These are phyloP conservation scores for Monomorium pharaonis DNA, from an alignment of 1,140 invertebrate species.

Conservation along the genomic window DNA sequence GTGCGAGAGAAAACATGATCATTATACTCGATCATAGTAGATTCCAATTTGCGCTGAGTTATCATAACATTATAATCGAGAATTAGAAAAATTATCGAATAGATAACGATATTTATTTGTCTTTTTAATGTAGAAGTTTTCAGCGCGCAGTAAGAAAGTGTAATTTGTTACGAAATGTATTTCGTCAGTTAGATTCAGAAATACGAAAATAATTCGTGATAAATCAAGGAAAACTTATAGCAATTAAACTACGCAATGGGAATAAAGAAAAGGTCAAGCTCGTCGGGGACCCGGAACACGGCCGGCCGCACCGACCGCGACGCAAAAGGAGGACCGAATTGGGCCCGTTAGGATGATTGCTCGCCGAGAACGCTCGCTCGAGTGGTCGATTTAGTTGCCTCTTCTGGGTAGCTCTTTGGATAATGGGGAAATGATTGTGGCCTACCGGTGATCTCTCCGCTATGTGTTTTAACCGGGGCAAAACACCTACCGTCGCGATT, in stretches of 20 bases:
- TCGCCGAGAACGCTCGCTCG: constrained; percentile 46
- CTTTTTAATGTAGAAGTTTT: neutral
- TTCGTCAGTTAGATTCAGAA: neutral
- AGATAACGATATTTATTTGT: neutral
- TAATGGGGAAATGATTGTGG: constrained; percentile 75
- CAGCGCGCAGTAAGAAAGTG: neutral
- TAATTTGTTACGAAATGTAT: constrained; percentile 1
- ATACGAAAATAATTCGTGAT: neutral
- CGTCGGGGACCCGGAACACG: constrained; percentile 10
- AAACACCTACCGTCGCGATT: constrained; percentile 59
- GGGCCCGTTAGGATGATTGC: constrained; percentile 60
- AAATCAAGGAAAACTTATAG: constrained; percentile 15
- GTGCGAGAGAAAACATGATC: neutral
- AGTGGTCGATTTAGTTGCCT: constrained; percentile 61
- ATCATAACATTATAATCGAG: neutral
- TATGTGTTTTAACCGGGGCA: constrained; percentile 59
- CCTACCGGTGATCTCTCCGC: constrained; percentile 68
- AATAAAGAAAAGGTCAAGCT: constrained; percentile 49
- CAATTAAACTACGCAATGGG: constrained; percentile 24
- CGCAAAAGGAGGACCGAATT: constrained; percentile 61
- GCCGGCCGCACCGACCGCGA: neutral
- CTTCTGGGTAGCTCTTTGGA: constrained; percentile 49
- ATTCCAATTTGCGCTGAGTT: neutral
- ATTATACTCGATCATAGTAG: neutral
- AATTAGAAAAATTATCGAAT: neutral